These are phyloP conservation scores for Eristalis tenax DNA, from an alignment of 2,888 invertebrate genomes.

Conservation along the genomic window DNA sequence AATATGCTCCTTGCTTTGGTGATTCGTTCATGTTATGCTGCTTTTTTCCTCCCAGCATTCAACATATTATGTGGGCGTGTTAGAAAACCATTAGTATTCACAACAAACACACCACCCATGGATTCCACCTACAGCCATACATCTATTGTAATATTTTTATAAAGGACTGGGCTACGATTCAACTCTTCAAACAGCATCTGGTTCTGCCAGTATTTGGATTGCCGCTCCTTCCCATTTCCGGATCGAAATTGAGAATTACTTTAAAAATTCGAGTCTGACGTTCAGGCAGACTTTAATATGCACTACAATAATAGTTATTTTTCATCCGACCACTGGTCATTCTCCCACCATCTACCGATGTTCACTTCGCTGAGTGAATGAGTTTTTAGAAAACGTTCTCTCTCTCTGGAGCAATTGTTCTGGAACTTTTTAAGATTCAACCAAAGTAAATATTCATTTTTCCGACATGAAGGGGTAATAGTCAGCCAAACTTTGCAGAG, in stretches of 20 bases:
- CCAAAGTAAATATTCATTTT: background rate
- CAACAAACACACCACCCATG: conserved; percentile 11
- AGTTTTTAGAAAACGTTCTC: background rate
- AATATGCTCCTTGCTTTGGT: background rate
- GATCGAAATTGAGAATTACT: background rate
- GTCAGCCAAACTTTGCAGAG: too few relatives aligned
- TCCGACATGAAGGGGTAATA: too few relatives aligned
- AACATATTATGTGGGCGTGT: conserved; percentile 33
- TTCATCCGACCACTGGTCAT: background rate
- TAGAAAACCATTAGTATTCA: conserved; percentile 39
- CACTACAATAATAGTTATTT: background rate
- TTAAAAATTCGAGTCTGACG: background rate
- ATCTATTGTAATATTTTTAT: conserved; percentile 35
- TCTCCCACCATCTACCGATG: background rate
- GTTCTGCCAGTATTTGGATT: background rate
- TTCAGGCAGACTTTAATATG: background rate
- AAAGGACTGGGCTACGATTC: conserved; percentile 1
- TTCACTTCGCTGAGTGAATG: background rate
- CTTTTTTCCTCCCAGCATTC: background rate
- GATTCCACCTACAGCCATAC: background rate
- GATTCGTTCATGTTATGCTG: background rate
- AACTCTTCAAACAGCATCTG: conserved; percentile 17
- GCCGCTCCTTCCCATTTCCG: background rate
- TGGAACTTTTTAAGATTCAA: background rate
- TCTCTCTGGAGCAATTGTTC: background rate